These are phyloP conservation scores for Drosophila teissieri DNA, from an alignment of 1,140 invertebrate species.

Conservation along the genomic window DNA sequence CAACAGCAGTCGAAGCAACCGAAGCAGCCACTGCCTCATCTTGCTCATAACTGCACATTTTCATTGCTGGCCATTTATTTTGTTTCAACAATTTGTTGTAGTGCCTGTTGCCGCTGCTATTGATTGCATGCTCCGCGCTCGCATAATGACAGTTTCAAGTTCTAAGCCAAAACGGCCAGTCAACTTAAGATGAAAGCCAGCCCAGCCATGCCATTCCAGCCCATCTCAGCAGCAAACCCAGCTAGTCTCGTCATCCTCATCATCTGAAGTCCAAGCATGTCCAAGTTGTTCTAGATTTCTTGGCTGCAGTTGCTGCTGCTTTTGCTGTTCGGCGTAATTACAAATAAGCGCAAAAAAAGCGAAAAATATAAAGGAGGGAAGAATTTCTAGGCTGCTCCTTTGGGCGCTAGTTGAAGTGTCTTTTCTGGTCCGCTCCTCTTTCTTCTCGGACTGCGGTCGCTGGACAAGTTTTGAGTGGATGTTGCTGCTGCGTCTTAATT, in stretches of 20 bases:
- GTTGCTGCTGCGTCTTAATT: slow-evolving; percentile 73
- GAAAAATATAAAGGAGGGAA: slow-evolving; percentile 17
- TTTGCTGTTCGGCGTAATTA: slow-evolving; percentile 65
- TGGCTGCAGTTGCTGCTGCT: slow-evolving; percentile 17
- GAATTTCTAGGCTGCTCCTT: slow-evolving; percentile 76
- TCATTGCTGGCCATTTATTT: slow-evolving; percentile 79
- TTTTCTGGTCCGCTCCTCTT: slow-evolving; percentile 62
- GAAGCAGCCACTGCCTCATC: slow-evolving; percentile 32
- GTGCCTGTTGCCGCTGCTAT: slow-evolving; percentile 47
- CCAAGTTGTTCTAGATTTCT: slow-evolving; percentile 79
- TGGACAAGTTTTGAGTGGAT: slow-evolving; percentile 78
- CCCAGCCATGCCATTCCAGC: background rate
- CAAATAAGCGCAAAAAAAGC: slow-evolving; percentile 55
- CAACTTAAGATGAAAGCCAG: slow-evolving; percentile 52
- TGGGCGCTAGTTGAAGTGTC: slow-evolving; percentile 79
- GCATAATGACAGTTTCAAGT: slow-evolving; percentile 82
- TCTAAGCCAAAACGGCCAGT: slow-evolving; percentile 79
- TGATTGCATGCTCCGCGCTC: slow-evolving; percentile 81
- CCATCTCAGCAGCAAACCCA: slow-evolving; percentile 39
- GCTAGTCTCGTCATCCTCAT: slow-evolving; percentile 57
- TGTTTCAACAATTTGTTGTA: slow-evolving; percentile 67
- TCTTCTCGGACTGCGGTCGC: slow-evolving; percentile 43
- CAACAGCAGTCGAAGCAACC: slow-evolving; percentile 8
- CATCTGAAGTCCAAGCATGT: slow-evolving; percentile 75
- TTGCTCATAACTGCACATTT: slow-evolving; percentile 78